phyloP scores from a whole-genome alignment of 2,888 invertebrate genomes.

The Homarus gammarus region DNA sequence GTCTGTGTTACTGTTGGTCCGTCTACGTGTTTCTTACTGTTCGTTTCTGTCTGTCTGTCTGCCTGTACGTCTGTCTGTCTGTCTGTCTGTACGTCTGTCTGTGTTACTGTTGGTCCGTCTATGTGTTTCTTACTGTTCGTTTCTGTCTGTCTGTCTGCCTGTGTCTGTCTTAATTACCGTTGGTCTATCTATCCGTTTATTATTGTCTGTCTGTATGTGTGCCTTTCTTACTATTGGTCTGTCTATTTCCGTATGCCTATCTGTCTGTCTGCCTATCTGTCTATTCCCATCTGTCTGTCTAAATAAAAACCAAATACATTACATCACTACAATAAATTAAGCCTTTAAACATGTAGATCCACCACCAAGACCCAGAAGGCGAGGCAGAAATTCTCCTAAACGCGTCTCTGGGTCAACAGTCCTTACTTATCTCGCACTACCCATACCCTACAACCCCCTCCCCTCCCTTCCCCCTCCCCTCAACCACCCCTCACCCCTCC shows the following conservation, averaged over 20 bases:
- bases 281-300: not conserved
- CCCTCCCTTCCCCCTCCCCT: too few relatives aligned
- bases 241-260: not conserved
- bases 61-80: not conserved
- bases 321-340: too few relatives aligned
- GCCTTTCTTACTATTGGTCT: not conserved
- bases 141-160: not conserved
- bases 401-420: too few relatives aligned
- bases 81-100: too few relatives aligned
- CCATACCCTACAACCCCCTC: too few relatives aligned
- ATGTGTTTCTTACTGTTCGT: not conserved
- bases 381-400: too few relatives aligned
- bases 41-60: not conserved
- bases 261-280: conserved; percentile 22
- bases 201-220: not conserved
- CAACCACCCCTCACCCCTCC: too few relatives aligned
- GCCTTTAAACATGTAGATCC: too few relatives aligned
- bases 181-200: not conserved
- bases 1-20: not conserved
- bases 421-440: too few relatives aligned
- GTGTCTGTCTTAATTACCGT: not conserved
- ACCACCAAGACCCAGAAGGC: too few relatives aligned
- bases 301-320: not conserved
- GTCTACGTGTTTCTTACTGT: not conserved
- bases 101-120: not conserved